Percentiles rank a stretch among this genome's conserved stretches.
Conservation (phyloP, 2,797 vertebrate species). For the Kryptopterus vitreolus region DNA sequence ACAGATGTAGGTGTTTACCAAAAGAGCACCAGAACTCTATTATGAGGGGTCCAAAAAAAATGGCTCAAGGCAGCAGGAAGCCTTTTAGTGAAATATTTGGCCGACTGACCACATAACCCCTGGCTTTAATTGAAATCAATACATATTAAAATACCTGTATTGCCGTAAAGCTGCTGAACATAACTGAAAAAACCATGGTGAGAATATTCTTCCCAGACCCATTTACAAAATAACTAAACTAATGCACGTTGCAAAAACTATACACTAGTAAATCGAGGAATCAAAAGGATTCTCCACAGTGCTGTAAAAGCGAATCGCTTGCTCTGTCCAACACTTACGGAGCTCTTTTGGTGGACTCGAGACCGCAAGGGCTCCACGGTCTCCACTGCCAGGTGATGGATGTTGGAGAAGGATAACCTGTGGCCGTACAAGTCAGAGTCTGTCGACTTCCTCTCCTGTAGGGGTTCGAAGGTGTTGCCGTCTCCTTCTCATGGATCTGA, state of each 20-base stretch:
- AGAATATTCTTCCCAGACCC: not conserved
- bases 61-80: not conserved
- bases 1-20: not conserved
- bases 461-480: conserved; percentile 84
- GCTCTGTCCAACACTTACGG: conserved; percentile 72
- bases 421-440: conserved; percentile 90
- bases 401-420: conserved; percentile 81
- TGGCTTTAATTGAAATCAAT: conserved; percentile 2
- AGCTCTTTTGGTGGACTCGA: conserved; percentile 77
- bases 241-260: not conserved
- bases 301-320: not conserved
- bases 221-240: not conserved
- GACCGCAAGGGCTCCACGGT: conserved; percentile 90
- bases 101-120: not conserved
- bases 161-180: not conserved
- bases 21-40: not conserved
- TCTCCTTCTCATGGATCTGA: conserved; percentile 93
- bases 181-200: too few species aligned
- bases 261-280: not conserved
- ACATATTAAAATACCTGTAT: not conserved
- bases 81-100: not conserved
- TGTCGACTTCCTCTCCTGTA: conserved; percentile 89
- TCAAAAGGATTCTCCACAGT: not conserved
- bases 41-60: not conserved
- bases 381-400: conserved; percentile 92